phyloP scores from a whole-genome alignment of 2,113 vertebrate species.

The Oreochromis tanganicae region DNA sequence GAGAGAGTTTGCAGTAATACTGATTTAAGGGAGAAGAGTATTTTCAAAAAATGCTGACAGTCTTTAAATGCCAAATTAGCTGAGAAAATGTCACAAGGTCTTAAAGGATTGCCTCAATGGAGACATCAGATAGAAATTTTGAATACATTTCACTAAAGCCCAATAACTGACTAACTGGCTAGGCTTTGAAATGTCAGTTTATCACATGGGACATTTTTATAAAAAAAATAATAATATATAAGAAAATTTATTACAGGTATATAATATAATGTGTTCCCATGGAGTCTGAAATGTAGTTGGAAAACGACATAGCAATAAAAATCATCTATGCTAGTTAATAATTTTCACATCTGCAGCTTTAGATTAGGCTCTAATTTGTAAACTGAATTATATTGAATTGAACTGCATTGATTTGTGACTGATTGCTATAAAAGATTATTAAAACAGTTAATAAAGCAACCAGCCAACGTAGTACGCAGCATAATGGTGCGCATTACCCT shows the following conservation, averaged over 20 bases:
- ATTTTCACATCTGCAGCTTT: background rate
- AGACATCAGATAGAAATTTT: constrained; percentile 10
- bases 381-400: background rate
- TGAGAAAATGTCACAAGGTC: constrained; percentile 54
- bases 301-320: background rate
- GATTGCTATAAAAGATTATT: background rate
- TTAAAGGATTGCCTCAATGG: constrained; percentile 17
- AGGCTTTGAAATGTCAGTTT: constrained; percentile 25
- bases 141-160: background rate
- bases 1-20: constrained; percentile 10
- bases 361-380: background rate
- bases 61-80: constrained; percentile 49
- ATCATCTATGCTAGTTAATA: background rate
- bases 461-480: background rate
- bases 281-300: background rate
- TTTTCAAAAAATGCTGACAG: constrained; percentile 52
- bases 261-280: background rate
- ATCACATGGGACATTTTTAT: background rate
- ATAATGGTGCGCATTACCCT: background rate
- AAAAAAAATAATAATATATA: background rate
- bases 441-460: background rate
- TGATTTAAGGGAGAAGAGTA: constrained; percentile 20
- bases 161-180: background rate
- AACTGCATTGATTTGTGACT: background rate
- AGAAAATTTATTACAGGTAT: background rate